Conservation (phyloP, 2,888 invertebrate species). For the Sympetrum striolatum region DNA sequence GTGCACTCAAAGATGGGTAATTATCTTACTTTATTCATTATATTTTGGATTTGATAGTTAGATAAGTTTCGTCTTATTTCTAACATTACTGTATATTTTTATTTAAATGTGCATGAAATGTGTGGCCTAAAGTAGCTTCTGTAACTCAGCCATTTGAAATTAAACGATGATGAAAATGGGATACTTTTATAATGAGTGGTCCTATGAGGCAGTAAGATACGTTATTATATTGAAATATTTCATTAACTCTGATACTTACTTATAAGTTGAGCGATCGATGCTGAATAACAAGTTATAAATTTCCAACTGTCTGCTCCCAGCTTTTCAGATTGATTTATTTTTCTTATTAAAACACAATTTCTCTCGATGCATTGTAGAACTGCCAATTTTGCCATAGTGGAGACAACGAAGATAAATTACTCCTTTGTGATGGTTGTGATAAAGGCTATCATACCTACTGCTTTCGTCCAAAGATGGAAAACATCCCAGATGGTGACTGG, state of each 20-base stretch:
- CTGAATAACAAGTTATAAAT: no score
- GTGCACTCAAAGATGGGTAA: no score
- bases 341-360: conserved; percentile 45
- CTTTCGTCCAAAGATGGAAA: conserved; percentile 95
- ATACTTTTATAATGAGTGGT: no score
- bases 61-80: not conserved
- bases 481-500: conserved; percentile 98
- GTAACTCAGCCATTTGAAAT: not conserved
- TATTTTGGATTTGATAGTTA: not conserved
- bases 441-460: conserved; percentile 99
- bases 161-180: no score
- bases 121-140: not conserved
- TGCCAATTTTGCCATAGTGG: conserved; percentile 97
- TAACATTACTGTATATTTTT: not conserved
- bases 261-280: no score
- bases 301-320: no score
- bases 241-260: no score
- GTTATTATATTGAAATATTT: no score
- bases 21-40: conserved; percentile 4
- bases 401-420: conserved; percentile 92
- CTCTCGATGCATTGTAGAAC: conserved; percentile 68
- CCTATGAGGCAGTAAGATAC: no score
- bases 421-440: conserved; percentile 97
- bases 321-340: conserved; percentile 44
- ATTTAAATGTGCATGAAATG: not conserved